Percentiles rank a stretch among this genome's conserved stretches.
phyloP scores from a whole-genome alignment of 2,113 vertebrate species.

The Rhineura floridana region DNA sequence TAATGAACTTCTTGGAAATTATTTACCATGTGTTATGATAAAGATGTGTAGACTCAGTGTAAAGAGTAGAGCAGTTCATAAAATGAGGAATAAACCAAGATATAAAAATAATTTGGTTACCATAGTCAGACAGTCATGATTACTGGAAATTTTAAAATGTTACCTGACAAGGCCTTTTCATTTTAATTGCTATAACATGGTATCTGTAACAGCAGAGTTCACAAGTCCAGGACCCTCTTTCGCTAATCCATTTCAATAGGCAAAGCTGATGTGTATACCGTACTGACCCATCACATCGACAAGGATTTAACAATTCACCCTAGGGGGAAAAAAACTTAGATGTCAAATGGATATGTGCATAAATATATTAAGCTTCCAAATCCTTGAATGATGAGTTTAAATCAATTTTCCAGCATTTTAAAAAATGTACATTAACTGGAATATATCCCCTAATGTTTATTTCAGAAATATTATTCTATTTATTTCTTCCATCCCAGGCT shows the following conservation, averaged over 20 bases:
- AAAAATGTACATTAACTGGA: slow-evolving; percentile 12
- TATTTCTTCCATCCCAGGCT: slow-evolving; percentile 46
- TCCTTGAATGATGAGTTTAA: background rate
- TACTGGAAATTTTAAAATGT: slow-evolving; percentile 7
- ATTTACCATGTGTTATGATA: background rate
- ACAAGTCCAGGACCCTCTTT: slow-evolving; percentile 94
- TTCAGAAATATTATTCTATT: slow-evolving; percentile 45
- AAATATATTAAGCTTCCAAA: slow-evolving; percentile 9
- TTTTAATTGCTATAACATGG: slow-evolving; percentile 92
- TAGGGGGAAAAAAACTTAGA: slow-evolving; percentile 60
- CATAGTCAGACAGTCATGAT: background rate
- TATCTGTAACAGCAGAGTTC: slow-evolving; percentile 96
- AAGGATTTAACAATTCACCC: slow-evolving; percentile 93
- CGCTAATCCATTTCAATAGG: slow-evolving; percentile 96
- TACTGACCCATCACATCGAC: slow-evolving; percentile 92
- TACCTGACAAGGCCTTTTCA: slow-evolving; percentile 96
- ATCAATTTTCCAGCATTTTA: background rate
- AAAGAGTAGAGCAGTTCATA: too few species aligned
- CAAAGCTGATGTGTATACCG: slow-evolving; percentile 93
- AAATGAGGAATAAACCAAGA: background rate
- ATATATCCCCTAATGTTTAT: slow-evolving; percentile 45
- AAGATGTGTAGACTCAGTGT: background rate
- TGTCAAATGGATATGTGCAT: background rate
- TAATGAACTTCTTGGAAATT: background rate
- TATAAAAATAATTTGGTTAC: background rate